A percentile compares a stretch with the other conserved stretches of the same genome.
Conservation (phyloP, 2,888 invertebrate genomes). For the Fragum whitleyi region DNA sequence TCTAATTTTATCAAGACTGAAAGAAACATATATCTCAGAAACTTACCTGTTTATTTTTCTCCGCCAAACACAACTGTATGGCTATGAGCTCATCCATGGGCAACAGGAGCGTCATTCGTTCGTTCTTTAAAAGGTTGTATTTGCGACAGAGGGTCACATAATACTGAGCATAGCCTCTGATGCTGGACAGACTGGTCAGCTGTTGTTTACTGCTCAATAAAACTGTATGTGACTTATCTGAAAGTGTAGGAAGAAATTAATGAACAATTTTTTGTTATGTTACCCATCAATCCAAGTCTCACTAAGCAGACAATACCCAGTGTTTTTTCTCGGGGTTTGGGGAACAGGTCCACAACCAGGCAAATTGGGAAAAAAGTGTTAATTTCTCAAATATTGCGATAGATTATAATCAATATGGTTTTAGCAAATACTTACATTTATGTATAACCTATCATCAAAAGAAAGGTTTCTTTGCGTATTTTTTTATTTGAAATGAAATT, state of each 20-base stretch:
- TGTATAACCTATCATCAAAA: no score
- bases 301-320: no score
- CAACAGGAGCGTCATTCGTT: conserved; percentile 73
- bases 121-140: conserved; percentile 68
- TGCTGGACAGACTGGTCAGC: conserved; percentile 25
- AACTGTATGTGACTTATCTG: conserved; percentile 27
- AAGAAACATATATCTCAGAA: no score
- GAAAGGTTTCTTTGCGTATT: no score
- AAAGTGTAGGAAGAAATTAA: no score
- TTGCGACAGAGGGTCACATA: conserved; percentile 67
- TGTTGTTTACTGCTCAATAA: conserved; percentile 55
- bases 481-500: no score
- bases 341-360: no score
- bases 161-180: conserved; percentile 61
- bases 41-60: conserved; percentile 79
- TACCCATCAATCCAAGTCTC: not conserved
- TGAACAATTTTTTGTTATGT: not conserved
- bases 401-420: no score
- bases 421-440: no score
- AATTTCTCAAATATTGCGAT: no score
- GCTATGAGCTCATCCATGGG: conserved; percentile 75
- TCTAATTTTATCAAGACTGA: no score
- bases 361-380: not conserved
- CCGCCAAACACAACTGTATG: conserved; percentile 78
- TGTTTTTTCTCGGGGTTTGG: no score